A percentile compares a stretch with the other conserved stretches of the same genome.
Conservation (phyloP, 2,888 invertebrate species). For the Baronia brevicornis region DNA sequence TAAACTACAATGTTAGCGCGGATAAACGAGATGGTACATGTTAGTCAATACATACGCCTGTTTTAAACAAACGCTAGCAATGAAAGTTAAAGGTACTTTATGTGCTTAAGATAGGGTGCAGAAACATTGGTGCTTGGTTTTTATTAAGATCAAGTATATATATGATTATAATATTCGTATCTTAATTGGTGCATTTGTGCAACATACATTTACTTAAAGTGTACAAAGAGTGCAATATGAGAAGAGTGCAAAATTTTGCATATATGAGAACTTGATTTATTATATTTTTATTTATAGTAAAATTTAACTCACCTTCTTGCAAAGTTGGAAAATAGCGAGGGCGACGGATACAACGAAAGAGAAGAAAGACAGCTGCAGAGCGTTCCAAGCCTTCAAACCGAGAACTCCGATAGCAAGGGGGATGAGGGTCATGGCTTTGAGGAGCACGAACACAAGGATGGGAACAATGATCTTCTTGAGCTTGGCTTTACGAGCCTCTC, state of each 20-base stretch:
- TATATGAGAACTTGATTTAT: slow-evolving; percentile 16
- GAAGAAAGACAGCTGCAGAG: slow-evolving; percentile 91
- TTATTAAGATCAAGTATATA: too few species aligned
- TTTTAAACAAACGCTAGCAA: background rate
- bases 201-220: slow-evolving; percentile 4
- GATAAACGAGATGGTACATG: slow-evolving; percentile 17
- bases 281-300: slow-evolving; percentile 8
- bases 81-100: slow-evolving; percentile 9
- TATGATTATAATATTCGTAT: too few species aligned
- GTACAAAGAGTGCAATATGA: slow-evolving; percentile 14
- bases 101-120: slow-evolving; percentile 12
- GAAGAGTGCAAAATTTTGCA: background rate
- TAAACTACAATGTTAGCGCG: slow-evolving; percentile 67
- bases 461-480: slow-evolving; percentile 91
- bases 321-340: slow-evolving; percentile 90
- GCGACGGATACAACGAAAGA: slow-evolving; percentile 90
- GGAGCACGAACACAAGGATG: slow-evolving; percentile 87
- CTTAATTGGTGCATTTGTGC: slow-evolving; percentile 19
- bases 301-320: slow-evolving; percentile 81
- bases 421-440: slow-evolving; percentile 91
- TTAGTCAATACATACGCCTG: slow-evolving; percentile 17
- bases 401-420: slow-evolving; percentile 90
- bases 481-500: slow-evolving; percentile 83
- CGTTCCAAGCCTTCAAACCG: slow-evolving; percentile 92
- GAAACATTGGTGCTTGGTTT: too few species aligned